Conservation (phyloP, 2,888 invertebrate species). For the Diaphora mendica region DNA sequence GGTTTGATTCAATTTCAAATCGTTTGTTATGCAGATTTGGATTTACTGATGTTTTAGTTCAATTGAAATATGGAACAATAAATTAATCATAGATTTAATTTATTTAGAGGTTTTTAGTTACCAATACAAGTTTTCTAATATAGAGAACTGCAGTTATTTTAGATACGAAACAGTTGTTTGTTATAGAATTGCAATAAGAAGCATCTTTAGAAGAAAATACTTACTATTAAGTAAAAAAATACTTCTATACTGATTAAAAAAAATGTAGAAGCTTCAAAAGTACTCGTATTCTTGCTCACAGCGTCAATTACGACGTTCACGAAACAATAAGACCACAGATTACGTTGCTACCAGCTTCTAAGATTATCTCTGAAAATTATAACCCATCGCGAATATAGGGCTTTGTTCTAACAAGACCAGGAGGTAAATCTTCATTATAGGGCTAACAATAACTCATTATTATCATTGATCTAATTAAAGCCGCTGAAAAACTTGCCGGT, state of each 20-base stretch:
- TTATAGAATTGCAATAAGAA: too few species aligned
- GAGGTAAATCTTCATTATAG: constrained; percentile 82
- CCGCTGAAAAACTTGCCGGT: constrained; percentile 43
- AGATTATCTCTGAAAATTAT: constrained; percentile 78
- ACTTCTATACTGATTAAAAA: background rate
- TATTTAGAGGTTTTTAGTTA: too few species aligned
- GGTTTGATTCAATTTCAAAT: background rate
- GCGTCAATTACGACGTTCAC: constrained; percentile 49
- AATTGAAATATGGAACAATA: too few species aligned
- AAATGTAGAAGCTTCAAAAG: background rate
- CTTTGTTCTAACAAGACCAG: constrained; percentile 69
- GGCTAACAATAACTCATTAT: constrained; percentile 71
- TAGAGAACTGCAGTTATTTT: too few species aligned
- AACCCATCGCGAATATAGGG: constrained; percentile 65
- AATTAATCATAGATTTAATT: too few species aligned
- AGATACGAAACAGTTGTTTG: too few species aligned
- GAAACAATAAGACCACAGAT: constrained; percentile 61
- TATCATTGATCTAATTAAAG: constrained; percentile 77
- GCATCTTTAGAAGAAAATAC: too few species aligned
- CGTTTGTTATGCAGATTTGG: background rate
- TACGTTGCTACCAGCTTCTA: constrained; percentile 67
- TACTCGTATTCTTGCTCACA: constrained; percentile 1
- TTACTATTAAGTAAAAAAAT: too few species aligned
- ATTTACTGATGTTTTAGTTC: background rate
- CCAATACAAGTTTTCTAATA: too few species aligned